These are phyloP conservation scores for Apeltes quadracus DNA, from an alignment of 2,113 vertebrate species.

Conservation along the genomic window DNA sequence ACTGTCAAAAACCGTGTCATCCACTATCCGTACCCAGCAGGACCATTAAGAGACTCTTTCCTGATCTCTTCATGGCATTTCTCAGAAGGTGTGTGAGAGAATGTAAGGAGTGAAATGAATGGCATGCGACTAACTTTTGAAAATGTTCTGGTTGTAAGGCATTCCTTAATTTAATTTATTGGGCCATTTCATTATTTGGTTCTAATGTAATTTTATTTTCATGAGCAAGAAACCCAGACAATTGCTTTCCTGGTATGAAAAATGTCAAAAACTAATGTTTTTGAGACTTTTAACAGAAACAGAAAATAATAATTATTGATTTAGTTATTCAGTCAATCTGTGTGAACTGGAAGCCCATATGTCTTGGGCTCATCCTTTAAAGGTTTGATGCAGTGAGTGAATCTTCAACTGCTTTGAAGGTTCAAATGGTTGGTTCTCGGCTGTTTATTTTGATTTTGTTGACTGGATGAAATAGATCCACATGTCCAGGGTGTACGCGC, in stretches of 20 bases:
- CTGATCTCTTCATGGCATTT: not conserved
- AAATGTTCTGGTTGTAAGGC: not conserved
- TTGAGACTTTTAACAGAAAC: not conserved
- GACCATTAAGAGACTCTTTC: not conserved
- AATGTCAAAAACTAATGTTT: not conserved
- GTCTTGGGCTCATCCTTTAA: not conserved
- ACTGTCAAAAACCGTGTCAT: not conserved
- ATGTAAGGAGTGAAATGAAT: not conserved
- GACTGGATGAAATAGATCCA: slow-evolving; percentile 28
- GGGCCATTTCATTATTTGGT: not conserved
- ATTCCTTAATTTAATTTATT: not conserved
- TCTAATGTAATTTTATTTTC: not conserved
- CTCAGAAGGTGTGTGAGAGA: not conserved
- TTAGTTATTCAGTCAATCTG: not conserved
- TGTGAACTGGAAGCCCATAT: not conserved
- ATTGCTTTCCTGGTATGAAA: not conserved
- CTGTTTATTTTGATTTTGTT: slow-evolving; percentile 37
- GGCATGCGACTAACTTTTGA: not conserved
- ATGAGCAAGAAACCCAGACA: not conserved
- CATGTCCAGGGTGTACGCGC: slow-evolving; percentile 28
- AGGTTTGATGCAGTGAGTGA: not conserved
- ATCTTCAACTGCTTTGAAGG: slow-evolving; percentile 4
- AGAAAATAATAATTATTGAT: too few species aligned
- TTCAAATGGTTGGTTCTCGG: slow-evolving; percentile 28
- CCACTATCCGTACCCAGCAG: not conserved